Evolutionary conservation across 2,797 vertebrate species (phyloP).

Genomic region (Fratercula arctica): DNA sequence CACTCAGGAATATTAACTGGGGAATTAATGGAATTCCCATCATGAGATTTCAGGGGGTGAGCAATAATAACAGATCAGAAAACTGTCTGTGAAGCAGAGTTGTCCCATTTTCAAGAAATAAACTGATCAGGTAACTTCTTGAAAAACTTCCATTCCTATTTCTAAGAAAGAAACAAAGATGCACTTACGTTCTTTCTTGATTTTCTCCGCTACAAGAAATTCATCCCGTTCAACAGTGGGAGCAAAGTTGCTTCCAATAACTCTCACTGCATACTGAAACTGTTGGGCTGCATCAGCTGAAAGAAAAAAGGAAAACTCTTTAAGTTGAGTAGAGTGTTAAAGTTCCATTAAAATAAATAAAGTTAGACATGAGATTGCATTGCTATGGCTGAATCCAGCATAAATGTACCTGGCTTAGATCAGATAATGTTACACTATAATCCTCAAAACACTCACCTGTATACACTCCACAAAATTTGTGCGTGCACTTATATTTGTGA

Average conservation of each 20-base stretch:
- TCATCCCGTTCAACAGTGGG: constrained; percentile 97
- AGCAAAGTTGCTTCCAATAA: constrained; percentile 98
- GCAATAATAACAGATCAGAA: not conserved
- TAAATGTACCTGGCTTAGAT: not conserved
- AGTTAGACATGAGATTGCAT: not conserved
- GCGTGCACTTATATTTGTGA: not conserved
- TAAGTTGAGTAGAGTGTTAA: not conserved
- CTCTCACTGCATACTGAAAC: constrained; percentile 97
- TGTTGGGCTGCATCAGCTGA: constrained; percentile 96
- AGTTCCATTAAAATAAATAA: not conserved
- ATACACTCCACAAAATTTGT: not conserved
- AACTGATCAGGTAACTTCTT: not conserved
- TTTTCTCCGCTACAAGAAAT: constrained; percentile 96
- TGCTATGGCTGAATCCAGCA: not conserved
- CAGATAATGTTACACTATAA: not conserved
- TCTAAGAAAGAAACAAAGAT: not conserved
- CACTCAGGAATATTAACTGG: not conserved
- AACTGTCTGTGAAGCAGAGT: not conserved
- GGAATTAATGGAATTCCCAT: not conserved
- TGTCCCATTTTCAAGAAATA: not conserved
- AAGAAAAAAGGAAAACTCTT: not conserved
- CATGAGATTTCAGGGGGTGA: not conserved
- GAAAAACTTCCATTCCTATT: not conserved
- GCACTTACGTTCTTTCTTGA: constrained; percentile 95
- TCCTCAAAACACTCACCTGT: not conserved